Evolutionary conservation across 35 echinoderm and acorn worm species (phyloP), one percentile per base, ranked within the genome.

Genomic region (Heliocidaris erythrogramma): DNA sequence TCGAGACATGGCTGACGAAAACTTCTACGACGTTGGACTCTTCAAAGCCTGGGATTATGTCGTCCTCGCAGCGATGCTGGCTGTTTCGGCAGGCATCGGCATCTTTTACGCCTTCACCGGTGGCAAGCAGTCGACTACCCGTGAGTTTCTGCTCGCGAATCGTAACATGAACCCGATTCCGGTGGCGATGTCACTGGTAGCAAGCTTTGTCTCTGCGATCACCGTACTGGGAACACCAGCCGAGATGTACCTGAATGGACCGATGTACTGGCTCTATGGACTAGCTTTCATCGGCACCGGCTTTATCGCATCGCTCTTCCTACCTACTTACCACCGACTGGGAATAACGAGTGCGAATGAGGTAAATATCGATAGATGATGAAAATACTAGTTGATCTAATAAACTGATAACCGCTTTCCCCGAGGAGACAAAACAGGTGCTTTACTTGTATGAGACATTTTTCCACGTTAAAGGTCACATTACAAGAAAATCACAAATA

Each of bases 151-250:
- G 10, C 86, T 98, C 29, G 97, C 97, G 4, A 90, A 97, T 86
- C 95, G 92, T 1, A 96, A 94, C 93, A 98, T 98, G 97, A 93
- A 97, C 69, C 94, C 97, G 16, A 88, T 97, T 60, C 97, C 97
- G 17, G 96, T 98, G 4, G 96, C 96, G 2, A 97, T 97, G 96
- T 98, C 97, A 5, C 95, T 98, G 42, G 96, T 96, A 21, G 97
- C 96, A 21, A 97, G 95, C 78, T 98, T 98, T 35, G 97, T 98
- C 35, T 98, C 97, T 30, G 97, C 97, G 30, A 98, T 98, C 93
- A 98, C 97, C 29, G 90, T 96, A 56, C 95, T 98, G 18, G 97
- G 97, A 2, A 98, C 97, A 10, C 97, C 97, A 24, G 97, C 97
- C 13, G 97, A 98, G 89, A 94, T 94, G 88, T 98, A 98, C 48